phyloP scores from a whole-genome alignment of 2,113 vertebrate species.

The Oreotragus oreotragus region DNA sequence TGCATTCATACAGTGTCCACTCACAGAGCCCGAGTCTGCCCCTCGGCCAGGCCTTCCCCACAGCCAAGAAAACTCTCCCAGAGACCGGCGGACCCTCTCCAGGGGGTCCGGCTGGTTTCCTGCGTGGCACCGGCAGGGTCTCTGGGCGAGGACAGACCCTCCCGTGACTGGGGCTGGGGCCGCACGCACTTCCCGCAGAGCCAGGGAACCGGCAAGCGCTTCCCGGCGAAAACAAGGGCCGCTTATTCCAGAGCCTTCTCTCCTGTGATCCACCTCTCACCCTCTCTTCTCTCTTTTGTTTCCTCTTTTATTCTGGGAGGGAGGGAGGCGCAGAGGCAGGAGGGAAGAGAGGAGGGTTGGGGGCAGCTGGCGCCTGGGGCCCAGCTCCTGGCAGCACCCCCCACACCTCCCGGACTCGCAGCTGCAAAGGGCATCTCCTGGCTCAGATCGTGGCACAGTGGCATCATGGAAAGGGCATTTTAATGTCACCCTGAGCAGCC shows the following conservation, averaged over 20 bases:
- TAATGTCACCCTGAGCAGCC: constrained; percentile 71
- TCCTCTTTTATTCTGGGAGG: not conserved
- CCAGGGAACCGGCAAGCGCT: not conserved
- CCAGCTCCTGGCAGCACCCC: not conserved
- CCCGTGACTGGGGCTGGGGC: not conserved
- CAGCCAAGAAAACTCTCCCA: not conserved
- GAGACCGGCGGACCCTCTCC: not conserved
- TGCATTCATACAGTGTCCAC: not conserved
- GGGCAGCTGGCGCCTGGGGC: not conserved
- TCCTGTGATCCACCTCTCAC: not conserved
- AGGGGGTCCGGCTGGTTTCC: accelerated
- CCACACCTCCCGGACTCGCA: not conserved
- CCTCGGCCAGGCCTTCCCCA: accelerated
- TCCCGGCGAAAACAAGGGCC: not conserved
- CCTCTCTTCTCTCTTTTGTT: constrained; percentile 37
- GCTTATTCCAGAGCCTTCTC: constrained; percentile 27
- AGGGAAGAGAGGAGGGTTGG: not conserved
- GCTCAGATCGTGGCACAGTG: constrained; percentile 36
- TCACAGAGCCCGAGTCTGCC: not conserved
- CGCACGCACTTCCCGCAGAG: not conserved
- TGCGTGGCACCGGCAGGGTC: not conserved
- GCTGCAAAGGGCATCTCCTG: not conserved
- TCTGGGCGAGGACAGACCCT: not conserved
- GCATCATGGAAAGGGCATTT: constrained; percentile 64
- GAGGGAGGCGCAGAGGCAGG: not conserved